These are phyloP conservation scores for Chaitophorus viminalis DNA, from an alignment of 2,888 invertebrate species.

Conservation along the genomic window DNA sequence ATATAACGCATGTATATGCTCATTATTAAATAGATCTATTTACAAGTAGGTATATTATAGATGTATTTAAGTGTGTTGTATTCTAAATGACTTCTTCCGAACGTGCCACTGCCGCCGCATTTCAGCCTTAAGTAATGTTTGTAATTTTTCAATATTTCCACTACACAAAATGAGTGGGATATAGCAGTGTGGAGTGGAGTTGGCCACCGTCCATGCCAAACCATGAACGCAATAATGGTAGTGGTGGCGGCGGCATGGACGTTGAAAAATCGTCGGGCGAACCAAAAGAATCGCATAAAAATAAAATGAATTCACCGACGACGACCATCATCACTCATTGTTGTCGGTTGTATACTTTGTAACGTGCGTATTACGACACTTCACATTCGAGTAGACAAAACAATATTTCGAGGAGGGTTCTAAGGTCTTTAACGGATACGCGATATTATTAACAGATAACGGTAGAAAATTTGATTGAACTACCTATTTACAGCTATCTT, in stretches of 20 bases:
- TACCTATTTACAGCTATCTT: too few species aligned
- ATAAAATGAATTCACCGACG: conserved; percentile 5
- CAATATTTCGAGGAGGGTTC: too few species aligned
- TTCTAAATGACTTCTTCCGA: not conserved
- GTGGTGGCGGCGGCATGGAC: not conserved
- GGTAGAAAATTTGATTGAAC: too few species aligned
- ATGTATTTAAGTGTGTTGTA: not conserved
- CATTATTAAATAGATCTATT: too few species aligned
- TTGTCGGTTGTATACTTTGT: not conserved
- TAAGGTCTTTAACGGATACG: too few species aligned
- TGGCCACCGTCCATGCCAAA: conserved; percentile 12
- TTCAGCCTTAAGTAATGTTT: not conserved
- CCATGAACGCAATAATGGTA: not conserved
- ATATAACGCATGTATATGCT: too few species aligned
- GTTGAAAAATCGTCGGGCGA: conserved; percentile 29
- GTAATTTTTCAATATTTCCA: conserved; percentile 39
- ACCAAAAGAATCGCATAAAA: conserved; percentile 19
- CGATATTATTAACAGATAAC: too few species aligned
- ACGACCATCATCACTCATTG: conserved; percentile 10
- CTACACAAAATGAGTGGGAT: too few species aligned
- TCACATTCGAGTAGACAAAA: too few species aligned
- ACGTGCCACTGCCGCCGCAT: not conserved
- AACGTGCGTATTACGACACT: not conserved
- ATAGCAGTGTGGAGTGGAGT: not conserved
- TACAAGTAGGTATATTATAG: too few species aligned